Evolutionary conservation across 1,140 invertebrate genomes (phyloP).

Genomic region (Trichonephila clavipes): DNA sequence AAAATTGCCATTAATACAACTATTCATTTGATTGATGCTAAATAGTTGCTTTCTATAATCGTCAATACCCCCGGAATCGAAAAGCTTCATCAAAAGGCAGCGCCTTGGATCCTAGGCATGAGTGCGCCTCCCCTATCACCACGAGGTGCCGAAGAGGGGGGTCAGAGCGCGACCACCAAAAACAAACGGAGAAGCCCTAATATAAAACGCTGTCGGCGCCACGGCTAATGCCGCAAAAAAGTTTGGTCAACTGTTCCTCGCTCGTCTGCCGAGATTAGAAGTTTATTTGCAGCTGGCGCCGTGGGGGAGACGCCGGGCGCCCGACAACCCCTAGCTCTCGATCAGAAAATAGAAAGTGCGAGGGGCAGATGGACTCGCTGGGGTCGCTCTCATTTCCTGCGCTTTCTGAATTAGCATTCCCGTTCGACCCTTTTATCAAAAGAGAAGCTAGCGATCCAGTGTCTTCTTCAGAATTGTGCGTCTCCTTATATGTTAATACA

Average conservation of each 20-base stretch:
- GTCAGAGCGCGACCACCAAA: background rate
- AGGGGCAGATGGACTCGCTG: background rate
- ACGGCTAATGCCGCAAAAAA: background rate
- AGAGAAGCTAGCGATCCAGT: background rate
- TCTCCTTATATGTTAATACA: too few species aligned
- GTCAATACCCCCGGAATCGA: too few species aligned
- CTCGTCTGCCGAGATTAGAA: slow-evolving; percentile 62
- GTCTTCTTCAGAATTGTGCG: too few species aligned
- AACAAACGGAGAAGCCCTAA: background rate
- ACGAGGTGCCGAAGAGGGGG: background rate
- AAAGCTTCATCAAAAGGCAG: too few species aligned
- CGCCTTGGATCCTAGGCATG: background rate
- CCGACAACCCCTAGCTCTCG: background rate
- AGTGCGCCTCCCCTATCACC: background rate
- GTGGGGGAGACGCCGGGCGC: slow-evolving; percentile 38
- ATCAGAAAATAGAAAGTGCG: background rate
- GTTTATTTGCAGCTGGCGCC: slow-evolving; percentile 64
- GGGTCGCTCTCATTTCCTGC: slow-evolving; percentile 19
- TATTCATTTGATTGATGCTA: too few species aligned
- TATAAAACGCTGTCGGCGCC: background rate
- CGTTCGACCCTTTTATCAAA: background rate
- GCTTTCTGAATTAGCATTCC: background rate
- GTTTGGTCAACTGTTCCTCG: slow-evolving; percentile 29
- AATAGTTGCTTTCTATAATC: too few species aligned
- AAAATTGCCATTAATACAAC: too few species aligned